Conservation (phyloP, 2,888 invertebrate species). For the Gnatocerus cornutus region DNA sequence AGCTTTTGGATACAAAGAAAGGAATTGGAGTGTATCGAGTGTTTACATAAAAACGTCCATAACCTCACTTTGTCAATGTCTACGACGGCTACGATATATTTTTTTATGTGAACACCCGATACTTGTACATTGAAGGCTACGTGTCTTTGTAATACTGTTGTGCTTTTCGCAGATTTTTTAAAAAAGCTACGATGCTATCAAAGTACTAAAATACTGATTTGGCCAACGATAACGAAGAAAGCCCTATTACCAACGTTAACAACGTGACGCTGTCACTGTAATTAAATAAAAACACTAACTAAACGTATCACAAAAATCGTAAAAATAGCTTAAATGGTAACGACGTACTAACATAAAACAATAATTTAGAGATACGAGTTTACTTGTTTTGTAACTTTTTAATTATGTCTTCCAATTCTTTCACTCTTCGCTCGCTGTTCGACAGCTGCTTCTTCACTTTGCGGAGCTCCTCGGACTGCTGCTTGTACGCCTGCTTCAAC, state of each 20-base stretch:
- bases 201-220: slow-evolving; percentile 43
- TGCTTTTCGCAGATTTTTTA: slow-evolving; percentile 25
- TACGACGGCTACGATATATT: no score
- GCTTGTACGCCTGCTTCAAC: slow-evolving; percentile 84
- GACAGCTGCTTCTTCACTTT: slow-evolving; percentile 84
- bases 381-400: slow-evolving; percentile 75
- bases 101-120: background rate
- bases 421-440: slow-evolving; percentile 85
- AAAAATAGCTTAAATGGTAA: slow-evolving; percentile 36
- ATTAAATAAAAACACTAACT: slow-evolving; percentile 27
- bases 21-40: no score
- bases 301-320: slow-evolving; percentile 6
- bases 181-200: slow-evolving; percentile 30
- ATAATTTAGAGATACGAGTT: background rate
- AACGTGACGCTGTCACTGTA: background rate
- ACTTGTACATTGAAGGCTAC: slow-evolving; percentile 13
- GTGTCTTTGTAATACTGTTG: slow-evolving; percentile 19
- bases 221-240: slow-evolving; percentile 14
- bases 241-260: slow-evolving; percentile 10
- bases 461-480: slow-evolving; percentile 86
- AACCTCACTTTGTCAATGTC: no score
- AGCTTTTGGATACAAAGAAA: slow-evolving; percentile 6
- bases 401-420: slow-evolving; percentile 86
- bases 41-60: no score
- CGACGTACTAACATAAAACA: slow-evolving; percentile 15